Base-by-base conservation (phyloP, 2,113 vertebrate genomes). In the Bucco capensis region DNA sequence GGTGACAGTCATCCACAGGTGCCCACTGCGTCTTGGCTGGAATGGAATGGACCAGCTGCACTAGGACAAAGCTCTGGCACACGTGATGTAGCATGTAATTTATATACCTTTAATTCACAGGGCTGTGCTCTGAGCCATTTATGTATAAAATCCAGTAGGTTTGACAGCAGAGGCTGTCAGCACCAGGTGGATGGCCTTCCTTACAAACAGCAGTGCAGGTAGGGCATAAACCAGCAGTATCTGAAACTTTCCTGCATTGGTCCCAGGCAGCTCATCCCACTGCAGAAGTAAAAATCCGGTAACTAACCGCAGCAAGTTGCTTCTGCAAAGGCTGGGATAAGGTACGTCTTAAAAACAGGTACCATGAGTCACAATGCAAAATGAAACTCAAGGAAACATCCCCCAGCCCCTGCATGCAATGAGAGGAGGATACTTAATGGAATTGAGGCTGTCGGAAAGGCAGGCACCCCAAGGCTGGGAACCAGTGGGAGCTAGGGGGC, bases 401-500 rank as follows among this genome's bases (percentile, higher is more conserved):
- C 35, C 28, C 8, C 14, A 69, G 49, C 12, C 19, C 72, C 47
- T 80, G 67, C 22, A 40, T 56, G 40, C 42, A 15, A 4, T 2
- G 30, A 15, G 60, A 74, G 27, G 24, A 71, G 35, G 50, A 49
- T 74, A 73, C 44, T 67, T 66, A 53, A 64, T 27, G 6, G 49
- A 49, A 35, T 40, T 30, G 53, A 35, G 23, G 49, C 33, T 4
- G 10, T 21, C 21, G 77, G 27, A 51, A 82, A 73, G 42, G 16
- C 1, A 5, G 47, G 16, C 7, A 17, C 14, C 12, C 24, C 16
- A 5, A 0, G 2, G n/a, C 35, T 67, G 33, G 50, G 44, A 81
- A 42, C 5, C 0, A 0, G 25, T 0, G 0, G 37, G 35, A 60
- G 56, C 70, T 66, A 37, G 0, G 23, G 31, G 57, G 62, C 56